phyloP scores from a whole-genome alignment of 2,113 vertebrate genomes.

The Hydrolagus affinis region DNA sequence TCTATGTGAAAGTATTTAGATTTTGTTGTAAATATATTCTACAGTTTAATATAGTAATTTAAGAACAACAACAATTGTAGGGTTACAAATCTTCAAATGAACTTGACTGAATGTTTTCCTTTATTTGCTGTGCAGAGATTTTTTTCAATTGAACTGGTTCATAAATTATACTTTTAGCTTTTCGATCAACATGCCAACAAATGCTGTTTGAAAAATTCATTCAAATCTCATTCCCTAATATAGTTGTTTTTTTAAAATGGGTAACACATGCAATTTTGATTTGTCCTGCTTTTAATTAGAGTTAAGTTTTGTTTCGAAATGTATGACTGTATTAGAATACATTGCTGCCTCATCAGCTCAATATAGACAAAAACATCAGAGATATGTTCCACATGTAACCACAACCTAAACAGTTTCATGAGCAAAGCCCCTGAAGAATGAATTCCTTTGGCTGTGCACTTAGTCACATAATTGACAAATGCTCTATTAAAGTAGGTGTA shows the following conservation, averaged over 20 bases:
- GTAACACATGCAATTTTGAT: background rate
- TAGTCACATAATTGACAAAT: constrained; percentile 8
- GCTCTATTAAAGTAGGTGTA: background rate
- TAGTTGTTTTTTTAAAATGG: background rate
- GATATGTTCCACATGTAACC: too few relatives aligned
- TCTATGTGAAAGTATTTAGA: too few relatives aligned
- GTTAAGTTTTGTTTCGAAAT: background rate
- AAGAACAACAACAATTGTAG: background rate
- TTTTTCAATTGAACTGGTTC: background rate
- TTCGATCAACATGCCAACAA: background rate
- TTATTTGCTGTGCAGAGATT: background rate
- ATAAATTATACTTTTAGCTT: background rate
- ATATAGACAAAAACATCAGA: constrained; percentile 10
- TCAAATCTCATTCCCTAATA: background rate
- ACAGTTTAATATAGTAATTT: background rate
- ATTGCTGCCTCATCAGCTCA: background rate
- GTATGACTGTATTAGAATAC: background rate
- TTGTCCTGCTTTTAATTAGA: background rate
- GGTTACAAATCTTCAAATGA: background rate
- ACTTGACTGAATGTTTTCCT: too few relatives aligned
- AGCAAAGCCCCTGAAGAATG: background rate
- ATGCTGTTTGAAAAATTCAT: background rate
- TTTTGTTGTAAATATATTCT: too few relatives aligned
- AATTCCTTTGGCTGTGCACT: background rate
- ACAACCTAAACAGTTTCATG: background rate